These are phyloP conservation scores for Thamnophis sirtalis DNA, from an alignment of 2,113 vertebrate genomes.

Conservation along the genomic window DNA sequence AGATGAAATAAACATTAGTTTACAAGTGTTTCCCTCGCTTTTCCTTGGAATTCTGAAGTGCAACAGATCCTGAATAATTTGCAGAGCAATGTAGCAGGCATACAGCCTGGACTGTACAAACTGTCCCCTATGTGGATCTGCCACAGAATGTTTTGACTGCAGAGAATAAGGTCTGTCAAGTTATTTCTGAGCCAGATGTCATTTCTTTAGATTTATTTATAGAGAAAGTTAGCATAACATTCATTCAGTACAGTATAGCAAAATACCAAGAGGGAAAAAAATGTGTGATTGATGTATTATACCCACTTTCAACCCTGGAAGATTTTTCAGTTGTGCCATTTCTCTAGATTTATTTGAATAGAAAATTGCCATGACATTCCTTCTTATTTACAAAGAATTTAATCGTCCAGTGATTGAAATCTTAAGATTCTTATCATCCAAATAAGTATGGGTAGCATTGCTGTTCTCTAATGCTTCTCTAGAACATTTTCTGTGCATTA, in stretches of 20 bases:
- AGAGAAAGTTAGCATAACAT: background rate
- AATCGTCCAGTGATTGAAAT: background rate
- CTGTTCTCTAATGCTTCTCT: background rate
- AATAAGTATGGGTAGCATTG: background rate
- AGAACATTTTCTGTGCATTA: background rate
- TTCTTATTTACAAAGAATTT: background rate
- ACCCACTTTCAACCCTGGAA: background rate
- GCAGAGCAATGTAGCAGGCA: background rate
- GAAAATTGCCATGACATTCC: background rate
- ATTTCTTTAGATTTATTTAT: background rate
- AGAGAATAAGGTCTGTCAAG: background rate
- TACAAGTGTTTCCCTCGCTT: background rate
- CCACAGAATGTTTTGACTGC: background rate
- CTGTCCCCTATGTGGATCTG: background rate
- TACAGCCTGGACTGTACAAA: background rate
- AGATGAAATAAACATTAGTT: background rate
- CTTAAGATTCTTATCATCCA: background rate
- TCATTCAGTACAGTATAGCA: background rate
- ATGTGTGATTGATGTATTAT: background rate
- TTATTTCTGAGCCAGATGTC: background rate
- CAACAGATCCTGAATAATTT: background rate
- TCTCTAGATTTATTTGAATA: background rate
- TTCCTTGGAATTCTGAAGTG: background rate
- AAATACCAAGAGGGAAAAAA: background rate
- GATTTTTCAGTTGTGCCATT: background rate